Base-by-base conservation (phyloP, 1,140 invertebrate genomes). In the Tribolium castaneum region DNA sequence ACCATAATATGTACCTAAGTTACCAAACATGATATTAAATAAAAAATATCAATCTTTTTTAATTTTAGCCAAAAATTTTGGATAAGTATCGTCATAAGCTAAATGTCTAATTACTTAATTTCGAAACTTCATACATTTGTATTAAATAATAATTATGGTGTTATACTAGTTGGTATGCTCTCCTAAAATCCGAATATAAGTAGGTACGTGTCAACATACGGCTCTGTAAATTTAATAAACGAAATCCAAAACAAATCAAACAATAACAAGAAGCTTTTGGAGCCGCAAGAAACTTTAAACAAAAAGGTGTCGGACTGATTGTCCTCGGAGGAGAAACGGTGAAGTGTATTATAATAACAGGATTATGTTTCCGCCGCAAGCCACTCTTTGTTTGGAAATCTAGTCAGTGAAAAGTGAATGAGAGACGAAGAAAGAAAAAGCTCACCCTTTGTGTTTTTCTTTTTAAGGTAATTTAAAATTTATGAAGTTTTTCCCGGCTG, bases 221-320 rank as follows among this genome's bases (percentile, higher is more conserved):
- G 16, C 16, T 19, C 16, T 19, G 2, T 1, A 19, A 30, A 30
- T 30, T 30, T 30, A 30, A 30, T 30, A 30, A 30, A 30, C 25
- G 3, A 30, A 30, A 30, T 30, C n/a, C 1, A 14, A 66, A 34
- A 13, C 12, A 59, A 59, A 19, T 4, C 10, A 59, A 19, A n/a
- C 4, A 14, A 22, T 59, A 22, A 12, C 6, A 25, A 59, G 54
- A 59, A 78, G 66, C 54, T 75, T 78, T 70, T 39, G 14, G 19
- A 45, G 14, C n/a, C 39, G 7, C 16, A 62, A 14, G 19, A 76
- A 80, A 82, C 66, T 79, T 78, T 75, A 81, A 82, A 79, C 75
- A 82, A 82, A 80, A 81, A 82, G 78, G 80, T 82, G 81, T 80
- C 81, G 76, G 81, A 78, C 75, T 81, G 80, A 82, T 82, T 82